Base-by-base conservation (phyloP, 2,113 vertebrate species). In the Perca schrenkii region DNA sequence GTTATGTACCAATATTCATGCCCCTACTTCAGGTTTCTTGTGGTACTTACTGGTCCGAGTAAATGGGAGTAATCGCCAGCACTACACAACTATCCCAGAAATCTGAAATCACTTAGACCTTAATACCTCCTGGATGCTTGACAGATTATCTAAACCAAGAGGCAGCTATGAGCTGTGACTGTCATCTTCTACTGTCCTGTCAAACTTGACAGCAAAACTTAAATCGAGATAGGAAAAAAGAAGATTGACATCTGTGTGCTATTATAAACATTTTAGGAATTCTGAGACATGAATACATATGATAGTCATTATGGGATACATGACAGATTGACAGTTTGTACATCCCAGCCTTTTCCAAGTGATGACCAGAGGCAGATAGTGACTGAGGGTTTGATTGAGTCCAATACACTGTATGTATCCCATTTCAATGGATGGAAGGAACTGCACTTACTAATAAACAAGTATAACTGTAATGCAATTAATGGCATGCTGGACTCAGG, bases 251-350 rank as follows among this genome's bases (percentile, higher is more conserved):
- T 81, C 58, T 70, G 19, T 1, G 7, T 36, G 40, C 12, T 43
- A 22, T 72, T 28, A 74, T 64, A 12, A 28, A 53, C 15, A 47
- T 72, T 52, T 68, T 65, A 54, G n/a, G 4, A 49, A 56, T 31
- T 40, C 25, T 34, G 19, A 64, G 7, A 77, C 19, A 82, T 68
- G 58, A 64, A 77, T 28, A 46, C 14, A 66, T 58, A 69, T 58
- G 22, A 36, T 73, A 3, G 14, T 67, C 54, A 70, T 86, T 53
- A 88, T 80, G 25, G 34, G 53, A 74, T 74, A 86, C 75, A 86
- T 84, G 85, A 71, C 82, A 79, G 17, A 54, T 28, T 63, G 71
- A 72, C 73, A 80, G 62, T 77, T 80, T 54, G 40, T 43, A 28
- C 46, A 46, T 68, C 63, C 25, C 13, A 25, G 47, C 1, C 21